Evolutionary conservation across 2,797 vertebrate genomes (phyloP), one percentile per base, ranked within the genome.

Genomic region (Brachyalestes nurse): DNA sequence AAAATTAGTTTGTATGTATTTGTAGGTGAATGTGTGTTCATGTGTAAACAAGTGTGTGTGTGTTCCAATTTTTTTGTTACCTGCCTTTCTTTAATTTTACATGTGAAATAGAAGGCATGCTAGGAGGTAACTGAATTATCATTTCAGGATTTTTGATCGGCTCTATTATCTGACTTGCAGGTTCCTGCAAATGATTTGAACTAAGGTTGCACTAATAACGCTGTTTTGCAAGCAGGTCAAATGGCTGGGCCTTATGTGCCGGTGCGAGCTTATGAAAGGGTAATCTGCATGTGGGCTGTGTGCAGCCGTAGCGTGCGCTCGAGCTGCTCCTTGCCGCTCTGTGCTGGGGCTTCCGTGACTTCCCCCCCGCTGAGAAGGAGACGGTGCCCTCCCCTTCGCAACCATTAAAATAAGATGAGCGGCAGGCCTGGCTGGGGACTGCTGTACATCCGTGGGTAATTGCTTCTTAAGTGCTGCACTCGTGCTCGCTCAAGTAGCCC

Each of bases 361-460:
- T 90, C 86, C 89, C 93, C 91, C 93, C 92, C 92, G 92, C 93
- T 95, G 94, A 85, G 93, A 83, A 83, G 86, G 90, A 90, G 91
- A 91, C 86, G 88, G 87, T 90, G 87, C 92, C 86, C 88, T 66
- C 55, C 61, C 91, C 90, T 92, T 93, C 92, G 88, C 86, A 90
- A 72, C 71, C 92, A 94, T 95, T 94, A 94, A 95, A 92, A 93
- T 93, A 92, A 92, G 90, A 94, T 87, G 86, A 87, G 78, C 58
- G 69, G 47, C 34, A 82, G 84, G 75, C 23, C 71, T 72, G 75
- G 73, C 21, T 61, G 75, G 88, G 84, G 87, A 87, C 84, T 85
- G 87, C 88, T 88, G 90, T 91, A 93, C 90, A 92, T 86, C 82
- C 88, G 87, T 83, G 91, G 87, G 90, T 93, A 90, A 92, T 92